These are phyloP conservation scores for Nibea coibor DNA, from an alignment of 2,113 vertebrate genomes.

Conservation along the genomic window DNA sequence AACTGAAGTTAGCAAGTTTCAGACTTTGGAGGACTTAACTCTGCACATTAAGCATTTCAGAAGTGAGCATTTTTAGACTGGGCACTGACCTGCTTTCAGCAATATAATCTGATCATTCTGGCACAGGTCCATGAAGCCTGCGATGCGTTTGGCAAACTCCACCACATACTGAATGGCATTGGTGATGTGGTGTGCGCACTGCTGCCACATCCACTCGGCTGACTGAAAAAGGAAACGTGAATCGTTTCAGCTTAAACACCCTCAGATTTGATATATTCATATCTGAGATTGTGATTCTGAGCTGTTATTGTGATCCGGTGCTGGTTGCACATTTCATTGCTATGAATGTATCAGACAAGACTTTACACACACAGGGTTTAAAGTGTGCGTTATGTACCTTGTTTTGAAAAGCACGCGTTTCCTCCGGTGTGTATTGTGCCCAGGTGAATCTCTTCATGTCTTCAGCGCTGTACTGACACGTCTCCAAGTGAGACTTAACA, in stretches of 20 bases:
- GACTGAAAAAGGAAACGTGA: slow-evolving; percentile 75
- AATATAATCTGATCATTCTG: slow-evolving; percentile 93
- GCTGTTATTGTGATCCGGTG: neutral
- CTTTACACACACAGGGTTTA: neutral
- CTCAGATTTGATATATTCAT: neutral
- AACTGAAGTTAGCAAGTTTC: slow-evolving; percentile 71
- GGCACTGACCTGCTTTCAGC: slow-evolving; percentile 90
- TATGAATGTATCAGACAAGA: neutral
- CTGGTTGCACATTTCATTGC: neutral
- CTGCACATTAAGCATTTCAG: neutral
- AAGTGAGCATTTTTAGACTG: slow-evolving; percentile 17
- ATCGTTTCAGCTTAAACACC: neutral
- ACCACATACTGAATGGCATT: slow-evolving; percentile 92
- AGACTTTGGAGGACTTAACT: neutral
- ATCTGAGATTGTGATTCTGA: neutral
- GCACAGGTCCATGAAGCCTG: slow-evolving; percentile 92
- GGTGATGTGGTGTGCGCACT: slow-evolving; percentile 90
- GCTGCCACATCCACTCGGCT: slow-evolving; percentile 91
- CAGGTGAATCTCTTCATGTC: slow-evolving; percentile 91
- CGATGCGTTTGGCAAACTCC: slow-evolving; percentile 91
- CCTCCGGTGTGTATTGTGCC: slow-evolving; percentile 89
- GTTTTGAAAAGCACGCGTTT: slow-evolving; percentile 87
- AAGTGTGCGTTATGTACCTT: slow-evolving; percentile 80
- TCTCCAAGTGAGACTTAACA: slow-evolving; percentile 90
- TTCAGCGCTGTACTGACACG: slow-evolving; percentile 90